Evolutionary conservation across 1,140 invertebrate genomes (phyloP).

Genomic region (Diuraphis noxia): DNA sequence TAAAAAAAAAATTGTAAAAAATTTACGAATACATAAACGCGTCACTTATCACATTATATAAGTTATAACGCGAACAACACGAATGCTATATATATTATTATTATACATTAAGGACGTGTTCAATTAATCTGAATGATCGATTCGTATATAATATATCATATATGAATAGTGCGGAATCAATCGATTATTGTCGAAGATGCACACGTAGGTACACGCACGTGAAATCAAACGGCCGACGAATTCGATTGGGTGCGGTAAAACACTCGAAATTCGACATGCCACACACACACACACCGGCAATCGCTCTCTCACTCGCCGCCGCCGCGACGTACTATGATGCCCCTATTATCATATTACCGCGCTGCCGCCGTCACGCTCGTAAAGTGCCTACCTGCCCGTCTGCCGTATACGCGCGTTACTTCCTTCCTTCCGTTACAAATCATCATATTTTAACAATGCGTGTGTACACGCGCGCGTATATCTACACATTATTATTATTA

Average conservation of each 20-base stretch:
- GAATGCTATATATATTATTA: no score
- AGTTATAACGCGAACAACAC: no score
- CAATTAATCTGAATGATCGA: background rate
- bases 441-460: background rate
- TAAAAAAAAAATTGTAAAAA: background rate
- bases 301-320: no score
- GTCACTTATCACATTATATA: background rate
- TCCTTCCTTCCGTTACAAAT: conserved; percentile 7
- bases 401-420: background rate
- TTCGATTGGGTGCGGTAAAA: background rate
- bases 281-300: no score
- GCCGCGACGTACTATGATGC: background rate
- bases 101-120: background rate
- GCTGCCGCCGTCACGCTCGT: background rate
- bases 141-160: background rate
- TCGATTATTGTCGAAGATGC: background rate
- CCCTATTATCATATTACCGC: background rate
- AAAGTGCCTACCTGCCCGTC: background rate
- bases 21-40: background rate
- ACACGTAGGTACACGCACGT: no score
- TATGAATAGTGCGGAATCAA: background rate
- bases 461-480: background rate
- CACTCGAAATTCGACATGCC: background rate
- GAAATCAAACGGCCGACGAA: background rate
- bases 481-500: background rate